Conservation (phyloP, 53 echinoderm and acorn worm species). For the Astropecten irregularis region DNA sequence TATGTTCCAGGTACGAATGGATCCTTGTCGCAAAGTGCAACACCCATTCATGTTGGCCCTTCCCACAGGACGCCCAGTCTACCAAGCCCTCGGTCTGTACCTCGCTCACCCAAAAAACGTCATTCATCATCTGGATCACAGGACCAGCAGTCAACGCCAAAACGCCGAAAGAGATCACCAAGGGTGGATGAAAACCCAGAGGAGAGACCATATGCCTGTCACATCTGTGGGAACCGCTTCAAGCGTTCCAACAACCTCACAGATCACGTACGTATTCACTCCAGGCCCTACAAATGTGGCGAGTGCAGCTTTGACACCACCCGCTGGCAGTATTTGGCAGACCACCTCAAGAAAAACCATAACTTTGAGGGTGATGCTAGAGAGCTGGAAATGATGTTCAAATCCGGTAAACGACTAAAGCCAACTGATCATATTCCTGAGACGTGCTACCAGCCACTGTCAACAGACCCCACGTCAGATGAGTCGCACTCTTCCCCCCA, state of each 20-base stretch:
- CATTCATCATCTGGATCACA: slow-evolving; percentile 24
- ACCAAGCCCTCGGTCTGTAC: slow-evolving; percentile 11
- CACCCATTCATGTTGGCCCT: slow-evolving; percentile 49
- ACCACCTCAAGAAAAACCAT: slow-evolving; percentile 90
- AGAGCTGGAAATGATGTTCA: slow-evolving; percentile 91
- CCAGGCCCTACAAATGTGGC: slow-evolving; percentile 94
- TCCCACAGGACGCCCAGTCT: slow-evolving; percentile 8
- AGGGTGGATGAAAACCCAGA: slow-evolving; percentile 52
- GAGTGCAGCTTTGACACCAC: slow-evolving; percentile 96
- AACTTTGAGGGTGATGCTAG: slow-evolving; percentile 88
- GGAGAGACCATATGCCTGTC: slow-evolving; percentile 93
- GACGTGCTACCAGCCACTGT: slow-evolving; percentile 72
- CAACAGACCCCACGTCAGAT: slow-evolving; percentile 18
- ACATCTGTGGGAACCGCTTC: slow-evolving; percentile 95
- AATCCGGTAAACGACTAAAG: slow-evolving; percentile 92
- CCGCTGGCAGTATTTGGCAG: slow-evolving; percentile 95
- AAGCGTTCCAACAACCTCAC: slow-evolving; percentile 92
- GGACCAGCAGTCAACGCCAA: slow-evolving; percentile 1
- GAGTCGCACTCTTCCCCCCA: not conserved
- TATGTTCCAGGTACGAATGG: slow-evolving; percentile 1
- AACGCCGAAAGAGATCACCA: slow-evolving; percentile 32
- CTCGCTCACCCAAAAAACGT: slow-evolving; percentile 17
- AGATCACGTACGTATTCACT: slow-evolving; percentile 94
- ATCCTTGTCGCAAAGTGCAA: not conserved
- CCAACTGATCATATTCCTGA: slow-evolving; percentile 93